Base-by-base conservation (phyloP, 2,113 vertebrate genomes). In the Lagopus muta region DNA sequence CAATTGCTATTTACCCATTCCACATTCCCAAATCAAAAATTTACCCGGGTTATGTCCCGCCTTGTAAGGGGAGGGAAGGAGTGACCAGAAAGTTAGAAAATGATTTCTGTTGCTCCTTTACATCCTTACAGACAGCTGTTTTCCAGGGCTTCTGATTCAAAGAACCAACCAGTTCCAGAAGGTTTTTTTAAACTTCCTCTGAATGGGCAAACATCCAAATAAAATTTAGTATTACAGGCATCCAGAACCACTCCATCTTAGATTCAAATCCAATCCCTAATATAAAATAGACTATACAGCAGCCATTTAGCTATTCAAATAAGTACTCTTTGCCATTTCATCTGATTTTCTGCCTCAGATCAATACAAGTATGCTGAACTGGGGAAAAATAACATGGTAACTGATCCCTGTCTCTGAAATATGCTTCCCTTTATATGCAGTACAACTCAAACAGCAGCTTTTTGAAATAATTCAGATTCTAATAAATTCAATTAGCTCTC, bases 401-500 rank as follows among this genome's bases (percentile, higher is more conserved):
- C 85, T 54, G 90, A 81, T 78, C 66, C 52, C 43, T 2, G 1
- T 2, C 34, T 82, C 64, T 71, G 58, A 87, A 84, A 85, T 30
- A 69, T 20, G 45, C 25, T 83, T 86, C 57, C 58, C 30, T 74
- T 86, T 87, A 77, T 42, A 75, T 6, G 1, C 60, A 60, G 34
- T 9, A 20, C 42, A 84, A 10, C 32, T 90, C 78, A 62, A 81
- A 72, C 61, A 83, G 87, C 45, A 76, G 75, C 62, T 89, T 96
- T 95, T 73, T 76, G 81, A 87, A 89, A 83, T 82, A 90, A 93
- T 85, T 88, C 61, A 93, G 54, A 87, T 75, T 69, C 65, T 89
- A 91, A 94, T 62, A 74, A 42, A 81, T 93, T 92, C 90, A 94
- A 80, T 95, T 96, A 95, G 40, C 60, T 87, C 74, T 95, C 64